Evolutionary conservation across 2,113 vertebrate genomes (phyloP).

Genomic region (Sapajus apella): DNA sequence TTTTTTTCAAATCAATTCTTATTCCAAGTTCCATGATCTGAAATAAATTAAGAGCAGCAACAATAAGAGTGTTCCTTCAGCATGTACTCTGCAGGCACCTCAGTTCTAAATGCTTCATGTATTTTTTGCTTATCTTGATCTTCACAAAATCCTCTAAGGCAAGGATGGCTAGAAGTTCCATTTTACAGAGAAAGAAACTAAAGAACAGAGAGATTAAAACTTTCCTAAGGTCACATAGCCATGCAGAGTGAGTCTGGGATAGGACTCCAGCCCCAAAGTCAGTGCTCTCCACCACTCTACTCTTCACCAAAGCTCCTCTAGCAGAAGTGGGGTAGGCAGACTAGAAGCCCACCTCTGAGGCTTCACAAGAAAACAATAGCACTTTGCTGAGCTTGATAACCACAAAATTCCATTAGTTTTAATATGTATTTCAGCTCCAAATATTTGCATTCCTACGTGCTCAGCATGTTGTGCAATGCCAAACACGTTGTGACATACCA

Average conservation of each 20-base stretch:
- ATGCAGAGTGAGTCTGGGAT: accelerated
- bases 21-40: not conserved
- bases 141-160: not conserved
- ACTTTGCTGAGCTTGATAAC: not conserved
- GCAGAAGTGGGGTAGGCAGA: not conserved
- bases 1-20: constrained; percentile 3
- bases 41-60: not conserved
- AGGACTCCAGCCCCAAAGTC: not conserved
- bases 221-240: not conserved
- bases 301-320: not conserved
- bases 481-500: not conserved
- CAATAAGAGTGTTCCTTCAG: not conserved
- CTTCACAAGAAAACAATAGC: not conserved
- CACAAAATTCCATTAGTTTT: not conserved
- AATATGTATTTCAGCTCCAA: not conserved
- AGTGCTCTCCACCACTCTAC: not conserved
- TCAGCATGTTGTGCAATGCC: not conserved
- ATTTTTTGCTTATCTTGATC: not conserved
- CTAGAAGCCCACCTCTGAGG: not conserved
- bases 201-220: not conserved
- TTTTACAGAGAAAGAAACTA: not conserved
- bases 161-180: not conserved
- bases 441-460: not conserved
- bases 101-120: not conserved
- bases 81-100: accelerated